Base-by-base conservation (phyloP, 2,797 vertebrate genomes). In the Avahi laniger region DNA sequence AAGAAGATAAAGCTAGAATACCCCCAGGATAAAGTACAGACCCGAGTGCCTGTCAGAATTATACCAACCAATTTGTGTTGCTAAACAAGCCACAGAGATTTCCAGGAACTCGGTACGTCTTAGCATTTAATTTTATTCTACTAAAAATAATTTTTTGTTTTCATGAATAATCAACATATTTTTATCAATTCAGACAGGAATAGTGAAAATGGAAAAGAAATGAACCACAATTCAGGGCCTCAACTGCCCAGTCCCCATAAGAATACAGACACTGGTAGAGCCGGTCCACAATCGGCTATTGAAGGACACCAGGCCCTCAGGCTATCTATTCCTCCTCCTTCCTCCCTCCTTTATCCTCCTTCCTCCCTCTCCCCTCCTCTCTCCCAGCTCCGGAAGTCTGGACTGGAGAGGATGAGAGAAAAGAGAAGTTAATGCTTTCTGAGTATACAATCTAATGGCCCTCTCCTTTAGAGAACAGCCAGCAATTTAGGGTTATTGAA, bases 121-220 rank as follows among this genome's bases (percentile, higher is more conserved):
- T 57, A 87, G 35, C 30, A 78, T 67, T 90, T 70, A 63, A 78
- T 75, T 84, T 93, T 92, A 85, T 91, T 92, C 63, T 87, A 41
- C 80, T 84, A 67, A 85, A 89, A 57, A 33, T 33, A 41, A 41
- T 65, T 80, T 95, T 57, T 86, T 87, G 7, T 93, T 85, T 80
- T 20, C 48, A 59, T 26, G 33, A 92, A 67, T 67, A 83, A 91
- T 63, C 50, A 78, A 88, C n/a, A 88, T 82, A 50, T 38, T 88
- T 94, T 73, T 84, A 81, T 67, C 35, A 61, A 92, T 2, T 61
- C 30, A 84, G 61, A 91, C 13, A 63, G n/a, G 20, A 73, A 81
- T 5, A 52, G 26, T 52, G 26, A 90, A 93, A 86, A 57, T 28
- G n/a, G 81, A 78, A 92, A 87, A 85, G 65, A 83, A 91, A 88